Percentiles rank a stretch among this genome's conserved stretches.
Evolutionary conservation across 2,797 vertebrate species (phyloP).

Genomic region (Eupleurogrammus muticus): DNA sequence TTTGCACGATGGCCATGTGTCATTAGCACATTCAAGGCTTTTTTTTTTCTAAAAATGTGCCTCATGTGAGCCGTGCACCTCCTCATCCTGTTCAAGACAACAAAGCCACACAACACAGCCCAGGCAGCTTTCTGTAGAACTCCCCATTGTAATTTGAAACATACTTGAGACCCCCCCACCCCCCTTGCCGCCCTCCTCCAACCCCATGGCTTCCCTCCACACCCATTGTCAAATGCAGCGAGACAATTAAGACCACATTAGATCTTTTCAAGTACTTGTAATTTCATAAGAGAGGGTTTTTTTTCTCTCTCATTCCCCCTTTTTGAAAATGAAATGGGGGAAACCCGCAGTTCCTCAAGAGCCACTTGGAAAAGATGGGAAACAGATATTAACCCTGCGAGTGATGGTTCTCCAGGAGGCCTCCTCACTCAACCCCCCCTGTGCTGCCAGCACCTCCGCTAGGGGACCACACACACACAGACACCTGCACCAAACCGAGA

Average conservation of each 20-base stretch:
- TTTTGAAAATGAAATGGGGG: conserved; percentile 76
- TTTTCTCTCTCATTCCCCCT: conserved; percentile 43
- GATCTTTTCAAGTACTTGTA: conserved; percentile 88
- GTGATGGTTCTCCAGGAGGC: conserved; percentile 81
- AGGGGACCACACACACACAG: conserved; percentile 75
- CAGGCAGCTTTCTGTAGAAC: conserved; percentile 70
- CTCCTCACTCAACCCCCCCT: conserved; percentile 58
- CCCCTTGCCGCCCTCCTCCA: conserved; percentile 46
- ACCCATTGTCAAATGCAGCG: conserved; percentile 78
- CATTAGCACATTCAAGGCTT: conserved; percentile 53
- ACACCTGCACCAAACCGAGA: conserved; percentile 64
- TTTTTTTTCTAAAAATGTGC: conserved; percentile 39
- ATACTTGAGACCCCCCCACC: conserved; percentile 72
- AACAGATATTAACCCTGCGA: conserved; percentile 86
- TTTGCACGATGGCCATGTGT: background rate
- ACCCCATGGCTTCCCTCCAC: conserved; percentile 67
- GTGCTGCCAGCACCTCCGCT: conserved; percentile 70
- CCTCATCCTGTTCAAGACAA: conserved; percentile 72
- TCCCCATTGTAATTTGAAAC: conserved; percentile 85
- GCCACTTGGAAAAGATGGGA: conserved; percentile 86
- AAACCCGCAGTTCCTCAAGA: conserved; percentile 80
- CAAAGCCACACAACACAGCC: conserved; percentile 74
- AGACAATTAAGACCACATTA: conserved; percentile 90
- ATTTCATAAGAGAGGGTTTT: conserved; percentile 86
- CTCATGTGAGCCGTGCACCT: conserved; percentile 62